A percentile compares a stretch with the other conserved stretches of the same genome.
Conservation (phyloP, 2,888 invertebrate genomes). For the Monoplex corrugatus region DNA sequence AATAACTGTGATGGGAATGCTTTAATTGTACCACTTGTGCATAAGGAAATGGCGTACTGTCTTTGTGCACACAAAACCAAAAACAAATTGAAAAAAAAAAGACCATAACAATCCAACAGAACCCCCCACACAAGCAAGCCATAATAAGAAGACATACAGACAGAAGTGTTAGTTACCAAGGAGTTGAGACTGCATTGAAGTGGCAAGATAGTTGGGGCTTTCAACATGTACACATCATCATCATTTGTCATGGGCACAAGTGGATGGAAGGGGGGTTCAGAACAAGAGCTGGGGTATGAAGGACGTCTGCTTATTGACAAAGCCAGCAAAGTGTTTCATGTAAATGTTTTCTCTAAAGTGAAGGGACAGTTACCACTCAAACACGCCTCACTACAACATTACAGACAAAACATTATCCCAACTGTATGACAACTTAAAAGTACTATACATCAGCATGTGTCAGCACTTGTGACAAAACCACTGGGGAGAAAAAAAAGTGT, state of each 20-base stretch:
- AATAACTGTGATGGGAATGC: conserved; percentile 27
- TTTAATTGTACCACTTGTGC: conserved; percentile 18
- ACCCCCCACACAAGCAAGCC: neutral
- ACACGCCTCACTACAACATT: too few species aligned
- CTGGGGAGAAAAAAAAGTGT: too few species aligned
- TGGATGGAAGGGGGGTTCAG: neutral
- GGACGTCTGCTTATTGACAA: too few species aligned
- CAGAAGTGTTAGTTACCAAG: conserved; percentile 27
- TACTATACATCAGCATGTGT: too few species aligned
- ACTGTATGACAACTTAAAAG: too few species aligned
- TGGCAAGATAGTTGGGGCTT: neutral
- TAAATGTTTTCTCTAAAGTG: too few species aligned
- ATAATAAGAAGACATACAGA: too few species aligned
- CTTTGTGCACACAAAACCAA: conserved; percentile 26
- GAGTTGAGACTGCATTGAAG: neutral
- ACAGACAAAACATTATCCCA: too few species aligned
- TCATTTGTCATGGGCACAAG: neutral
- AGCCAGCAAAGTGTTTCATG: too few species aligned
- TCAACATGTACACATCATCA: neutral
- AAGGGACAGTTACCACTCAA: too few species aligned
- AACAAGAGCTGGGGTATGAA: too few species aligned
- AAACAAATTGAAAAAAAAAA: neutral
- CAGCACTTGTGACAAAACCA: too few species aligned
- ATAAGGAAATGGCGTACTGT: neutral
- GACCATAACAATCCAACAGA: neutral